Evolutionary conservation across 2,113 vertebrate genomes (phyloP), one percentile per base, ranked within the genome.

Genomic region (Malurus elegans): DNA sequence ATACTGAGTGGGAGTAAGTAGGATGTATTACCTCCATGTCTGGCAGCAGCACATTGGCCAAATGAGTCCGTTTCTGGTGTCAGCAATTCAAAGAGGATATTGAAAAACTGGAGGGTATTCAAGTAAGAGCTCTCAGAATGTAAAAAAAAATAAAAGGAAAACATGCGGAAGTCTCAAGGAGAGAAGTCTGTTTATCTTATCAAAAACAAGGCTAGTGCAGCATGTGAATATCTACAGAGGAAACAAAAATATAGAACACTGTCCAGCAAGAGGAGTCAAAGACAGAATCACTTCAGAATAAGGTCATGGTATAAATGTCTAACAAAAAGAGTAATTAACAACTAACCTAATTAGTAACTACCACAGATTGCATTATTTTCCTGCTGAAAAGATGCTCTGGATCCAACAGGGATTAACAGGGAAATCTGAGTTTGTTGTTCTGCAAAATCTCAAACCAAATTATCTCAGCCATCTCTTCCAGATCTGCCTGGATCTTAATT

Each of bases 1-100:
- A 92, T 94, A 93, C 40, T 85, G 85, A 66, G 90, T 89, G 76
- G 89, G 93, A 88, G 95, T 83, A 86, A 92, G 58, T 28, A 73
- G 85, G 58, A 92, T 90, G 38, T 76, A 86, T 73, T 66, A 80
- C 88, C 71, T 92, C 28, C 72, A 64, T 12, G 36, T 93, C 17
- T 92, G 86, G 83, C 83, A 69, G 67, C 28, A 65, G 54, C 40
- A 44, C 40, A 7, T 14, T 21, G 62, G 53, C 70, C 81, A 90
- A 94, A 89, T 45, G 48, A 67, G 38, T 66, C 67, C 6, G 3
- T 45, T 92, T 66, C 82, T 79, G 26, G 82, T 79, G 62, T 92
- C 75, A 92, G 88, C 79, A 76, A 44, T 78, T 90, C 54, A 54
- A 83, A 75, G 23, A 80, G 42, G 38, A 83, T 88, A 83, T 38